These are phyloP conservation scores for Palythoa grandiflora DNA, from an alignment of 92 coral and sea anemone species.

Conservation along the genomic window DNA sequence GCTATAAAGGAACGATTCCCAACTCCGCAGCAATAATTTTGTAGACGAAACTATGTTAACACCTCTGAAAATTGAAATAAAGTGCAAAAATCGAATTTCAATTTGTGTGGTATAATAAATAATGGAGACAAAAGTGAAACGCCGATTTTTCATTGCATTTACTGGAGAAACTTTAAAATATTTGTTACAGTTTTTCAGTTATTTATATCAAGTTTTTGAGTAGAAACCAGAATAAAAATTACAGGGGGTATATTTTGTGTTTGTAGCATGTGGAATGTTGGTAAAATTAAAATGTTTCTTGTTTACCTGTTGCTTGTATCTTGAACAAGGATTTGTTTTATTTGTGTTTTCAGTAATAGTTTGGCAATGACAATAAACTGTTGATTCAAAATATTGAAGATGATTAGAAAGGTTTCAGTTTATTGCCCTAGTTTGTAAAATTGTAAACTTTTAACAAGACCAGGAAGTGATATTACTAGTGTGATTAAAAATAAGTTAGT, in stretches of 20 bases:
- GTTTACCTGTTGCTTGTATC: slow-evolving; percentile 41
- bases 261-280: slow-evolving; percentile 28
- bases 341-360: not conserved
- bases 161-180: not conserved
- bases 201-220: not conserved
- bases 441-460: no score
- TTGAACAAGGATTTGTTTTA: not conserved
- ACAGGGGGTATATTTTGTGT: not conserved
- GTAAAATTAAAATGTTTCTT: not conserved
- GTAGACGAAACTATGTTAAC: not conserved
- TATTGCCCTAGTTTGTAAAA: no score
- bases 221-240: not conserved
- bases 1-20: not conserved
- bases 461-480: no score
- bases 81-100: not conserved
- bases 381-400: no score
- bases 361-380: no score
- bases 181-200: not conserved
- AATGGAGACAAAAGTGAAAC: not conserved
- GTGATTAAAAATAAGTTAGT: no score
- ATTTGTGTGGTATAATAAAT: not conserved
- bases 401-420: no score
- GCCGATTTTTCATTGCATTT: not conserved
- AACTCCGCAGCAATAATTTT: not conserved
- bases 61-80: not conserved